A percentile compares a stretch with the other conserved stretches of the same genome.
Evolutionary conservation across 2,113 vertebrate species (phyloP).

Genomic region (Albula goreensis): DNA sequence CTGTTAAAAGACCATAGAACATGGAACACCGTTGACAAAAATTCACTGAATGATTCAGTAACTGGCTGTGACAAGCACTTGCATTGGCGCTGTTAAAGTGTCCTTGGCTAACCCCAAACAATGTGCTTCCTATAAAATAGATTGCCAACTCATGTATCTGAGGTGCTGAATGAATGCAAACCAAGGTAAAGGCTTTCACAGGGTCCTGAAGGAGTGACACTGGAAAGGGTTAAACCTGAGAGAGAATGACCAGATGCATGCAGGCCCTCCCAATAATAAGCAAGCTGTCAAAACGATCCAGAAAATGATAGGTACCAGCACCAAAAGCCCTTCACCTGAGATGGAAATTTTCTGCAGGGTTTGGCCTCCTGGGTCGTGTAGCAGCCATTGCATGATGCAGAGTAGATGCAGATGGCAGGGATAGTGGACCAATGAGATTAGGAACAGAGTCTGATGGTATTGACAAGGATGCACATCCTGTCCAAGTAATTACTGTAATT

Average conservation of each 20-base stretch:
- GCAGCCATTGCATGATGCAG: not conserved
- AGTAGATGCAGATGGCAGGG: not conserved
- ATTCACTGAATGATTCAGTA: not conserved
- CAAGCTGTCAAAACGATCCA: not conserved
- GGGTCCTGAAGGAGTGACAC: not conserved
- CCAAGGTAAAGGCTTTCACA: not conserved
- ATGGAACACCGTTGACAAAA: not conserved
- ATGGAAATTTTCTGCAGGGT: not conserved
- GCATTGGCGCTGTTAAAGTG: not conserved
- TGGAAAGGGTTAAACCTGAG: not conserved
- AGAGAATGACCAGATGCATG: not conserved
- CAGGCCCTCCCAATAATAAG: not conserved
- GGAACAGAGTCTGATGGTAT: not conserved
- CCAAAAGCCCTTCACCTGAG: not conserved
- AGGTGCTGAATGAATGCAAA: too few relatives aligned
- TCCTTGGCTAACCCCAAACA: not conserved
- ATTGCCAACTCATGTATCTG: not conserved
- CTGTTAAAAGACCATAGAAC: not conserved
- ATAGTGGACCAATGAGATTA: not conserved
- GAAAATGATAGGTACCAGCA: not conserved
- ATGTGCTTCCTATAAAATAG: not conserved
- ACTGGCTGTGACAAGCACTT: not conserved
- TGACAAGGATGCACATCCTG: not conserved
- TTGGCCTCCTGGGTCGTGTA: not conserved
- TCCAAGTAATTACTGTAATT: conserved; percentile 36